Conservation (phyloP, 2,888 invertebrate species). For the Cosmia trapezina region DNA sequence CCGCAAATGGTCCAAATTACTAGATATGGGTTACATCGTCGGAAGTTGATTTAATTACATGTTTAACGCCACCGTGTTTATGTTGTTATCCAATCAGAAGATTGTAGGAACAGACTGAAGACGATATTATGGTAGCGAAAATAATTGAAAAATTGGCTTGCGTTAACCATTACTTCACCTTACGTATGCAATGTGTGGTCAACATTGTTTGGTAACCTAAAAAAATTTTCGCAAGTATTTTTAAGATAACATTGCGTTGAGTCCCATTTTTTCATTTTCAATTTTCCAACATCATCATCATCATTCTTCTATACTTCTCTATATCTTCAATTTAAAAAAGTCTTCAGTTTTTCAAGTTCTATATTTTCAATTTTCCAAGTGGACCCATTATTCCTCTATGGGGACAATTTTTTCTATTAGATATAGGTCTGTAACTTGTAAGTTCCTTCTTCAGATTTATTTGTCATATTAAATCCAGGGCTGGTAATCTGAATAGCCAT, state of each 20-base stretch:
- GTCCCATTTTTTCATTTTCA: background rate
- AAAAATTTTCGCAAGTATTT: background rate
- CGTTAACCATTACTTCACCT: no score
- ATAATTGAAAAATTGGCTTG: background rate
- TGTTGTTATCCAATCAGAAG: constrained; percentile 26
- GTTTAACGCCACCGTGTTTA: background rate
- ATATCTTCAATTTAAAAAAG: no score
- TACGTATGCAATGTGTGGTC: background rate
- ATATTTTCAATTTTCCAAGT: background rate
- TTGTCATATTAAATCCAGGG: background rate
- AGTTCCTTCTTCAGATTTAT: background rate
- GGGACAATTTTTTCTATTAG: background rate
- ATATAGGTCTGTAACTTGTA: background rate
- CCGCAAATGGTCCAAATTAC: constrained; percentile 40
- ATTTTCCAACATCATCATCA: background rate
- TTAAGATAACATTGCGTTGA: background rate
- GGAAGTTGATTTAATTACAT: constrained; percentile 32
- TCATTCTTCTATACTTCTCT: no score
- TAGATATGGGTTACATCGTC: constrained; percentile 23
- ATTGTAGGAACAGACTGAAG: constrained; percentile 3
- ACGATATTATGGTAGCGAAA: background rate
- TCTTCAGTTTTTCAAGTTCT: no score
- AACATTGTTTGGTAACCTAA: background rate
- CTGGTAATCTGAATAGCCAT: no score
- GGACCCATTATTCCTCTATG: no score